Evolutionary conservation across 1,140 invertebrate species (phyloP), one percentile per base, ranked within the genome.

Genomic region (Venturia canescens): DNA sequence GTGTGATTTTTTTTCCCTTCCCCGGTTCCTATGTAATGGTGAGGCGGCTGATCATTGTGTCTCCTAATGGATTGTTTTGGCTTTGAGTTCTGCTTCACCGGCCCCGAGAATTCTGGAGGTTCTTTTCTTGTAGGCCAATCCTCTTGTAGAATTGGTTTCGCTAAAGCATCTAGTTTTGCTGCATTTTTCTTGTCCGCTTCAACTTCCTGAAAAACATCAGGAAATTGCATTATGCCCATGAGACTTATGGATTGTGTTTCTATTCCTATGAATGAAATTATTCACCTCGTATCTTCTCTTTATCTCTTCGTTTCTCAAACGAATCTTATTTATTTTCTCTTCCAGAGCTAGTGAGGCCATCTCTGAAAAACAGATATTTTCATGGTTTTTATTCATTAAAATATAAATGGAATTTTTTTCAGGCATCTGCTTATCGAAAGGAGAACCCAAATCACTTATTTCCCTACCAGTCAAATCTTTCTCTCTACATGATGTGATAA

Each of bases 141-240:
- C 23, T 86, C 87, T 3, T 89, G 89, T 66, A 90, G 88, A 34
- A 90, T 89, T 85, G 91, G 88, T 86, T 92, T 86, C 5, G 93
- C 91, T 63, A 92, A 80, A 16, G 92, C 92, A 85, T 92, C 92
- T 44, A 87, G 69, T 84, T 92, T 89, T 9, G 91, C 91, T 74
- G 92, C 92, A 84, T 91, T 88, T 78, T 92, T 89, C 70, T 92
- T 92, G 85, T 93, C 92, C 26, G 90, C 91, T 84, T 92, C 91
- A 9, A 92, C 92, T 88, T 92, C 92, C 90, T 92, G 67, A 13
- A 75, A 81, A 50, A 26, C 27, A 66, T 75, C 67, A 48, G 57
- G 57, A 67, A 57, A 57, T 69, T 13, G 29, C 1, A 34, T 3
- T 29, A 72, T 34, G 31, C 18, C 27, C 44, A 16, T 75, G 44